phyloP scores from a whole-genome alignment of 2,797 vertebrate genomes.

The Melanotaenia pygmaea region DNA sequence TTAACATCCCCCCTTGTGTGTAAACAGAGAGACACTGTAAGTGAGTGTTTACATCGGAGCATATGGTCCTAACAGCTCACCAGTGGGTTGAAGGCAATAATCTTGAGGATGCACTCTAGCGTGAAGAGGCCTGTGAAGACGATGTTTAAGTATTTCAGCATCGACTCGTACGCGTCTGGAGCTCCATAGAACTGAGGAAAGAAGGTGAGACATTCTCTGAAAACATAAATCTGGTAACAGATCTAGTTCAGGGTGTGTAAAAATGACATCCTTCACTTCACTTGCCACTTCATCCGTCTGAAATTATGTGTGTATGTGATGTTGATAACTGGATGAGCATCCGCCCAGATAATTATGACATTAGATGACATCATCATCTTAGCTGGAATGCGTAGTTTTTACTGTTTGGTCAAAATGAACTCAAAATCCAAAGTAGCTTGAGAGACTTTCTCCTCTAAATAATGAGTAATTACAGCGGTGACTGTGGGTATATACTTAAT shows the following conservation, averaged over 20 bases:
- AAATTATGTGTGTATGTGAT: not conserved
- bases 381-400: not conserved
- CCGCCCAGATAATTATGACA: not conserved
- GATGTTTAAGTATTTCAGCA: conserved; percentile 96
- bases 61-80: conserved; percentile 77
- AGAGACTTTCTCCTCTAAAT: not conserved
- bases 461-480: not conserved
- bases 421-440: not conserved
- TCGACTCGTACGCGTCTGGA: conserved; percentile 89
- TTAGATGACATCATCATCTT: not conserved
- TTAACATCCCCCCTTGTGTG: not conserved
- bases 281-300: not conserved
- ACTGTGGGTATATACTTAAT: not conserved
- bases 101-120: conserved; percentile 58
- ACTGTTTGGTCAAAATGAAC: not conserved
- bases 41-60: conserved; percentile 16
- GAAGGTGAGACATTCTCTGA: not conserved
- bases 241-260: not conserved
- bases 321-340: no score
- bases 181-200: conserved; percentile 90
- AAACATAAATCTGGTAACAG: not conserved
- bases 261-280: not conserved
- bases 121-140: conserved; percentile 97
- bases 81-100: conserved; percentile 86
- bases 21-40: conserved; percentile 21